These are phyloP conservation scores for Urocyon cinereoargenteus DNA, from an alignment of 2,797 vertebrate genomes.

Conservation along the genomic window DNA sequence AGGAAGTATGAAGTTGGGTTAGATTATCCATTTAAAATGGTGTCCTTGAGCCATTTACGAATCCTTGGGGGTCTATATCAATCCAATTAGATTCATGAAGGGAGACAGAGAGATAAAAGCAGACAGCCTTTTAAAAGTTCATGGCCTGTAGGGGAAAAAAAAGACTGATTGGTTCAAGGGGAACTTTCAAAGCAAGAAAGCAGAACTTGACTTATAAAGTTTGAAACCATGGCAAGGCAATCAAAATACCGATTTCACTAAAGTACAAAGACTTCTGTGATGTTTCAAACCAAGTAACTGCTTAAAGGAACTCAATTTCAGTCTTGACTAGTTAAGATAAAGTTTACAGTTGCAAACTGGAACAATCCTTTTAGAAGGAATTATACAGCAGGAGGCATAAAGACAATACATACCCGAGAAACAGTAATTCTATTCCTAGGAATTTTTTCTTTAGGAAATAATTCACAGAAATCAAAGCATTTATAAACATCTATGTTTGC, in stretches of 20 bases:
- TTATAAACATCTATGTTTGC: not conserved
- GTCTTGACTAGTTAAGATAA: constrained; percentile 59
- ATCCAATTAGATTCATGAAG: constrained; percentile 34
- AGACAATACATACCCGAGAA: not conserved
- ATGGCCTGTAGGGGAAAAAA: not conserved
- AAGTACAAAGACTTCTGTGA: constrained; percentile 36
- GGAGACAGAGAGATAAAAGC: constrained; percentile 54
- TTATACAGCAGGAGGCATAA: not conserved
- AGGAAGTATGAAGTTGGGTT: not conserved
- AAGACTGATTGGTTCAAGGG: constrained; percentile 29
- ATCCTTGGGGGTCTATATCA: not conserved
- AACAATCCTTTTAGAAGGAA: constrained; percentile 49
- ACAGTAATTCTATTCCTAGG: not conserved
- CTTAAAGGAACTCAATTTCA: constrained; percentile 59
- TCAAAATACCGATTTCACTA: constrained; percentile 58
- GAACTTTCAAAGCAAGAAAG: constrained; percentile 58
- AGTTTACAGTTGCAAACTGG: constrained; percentile 39
- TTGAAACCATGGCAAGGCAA: constrained; percentile 50
- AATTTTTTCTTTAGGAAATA: constrained; percentile 51
- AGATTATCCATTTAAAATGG: constrained; percentile 50
- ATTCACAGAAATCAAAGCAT: constrained; percentile 34
- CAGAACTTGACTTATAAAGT: constrained; percentile 61
- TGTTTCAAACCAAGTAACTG: constrained; percentile 62
- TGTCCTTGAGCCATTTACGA: constrained; percentile 21
- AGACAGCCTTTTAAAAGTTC: constrained; percentile 55